phyloP scores from a whole-genome alignment of 2,888 invertebrate species.

The Heteromurus nitidus region DNA sequence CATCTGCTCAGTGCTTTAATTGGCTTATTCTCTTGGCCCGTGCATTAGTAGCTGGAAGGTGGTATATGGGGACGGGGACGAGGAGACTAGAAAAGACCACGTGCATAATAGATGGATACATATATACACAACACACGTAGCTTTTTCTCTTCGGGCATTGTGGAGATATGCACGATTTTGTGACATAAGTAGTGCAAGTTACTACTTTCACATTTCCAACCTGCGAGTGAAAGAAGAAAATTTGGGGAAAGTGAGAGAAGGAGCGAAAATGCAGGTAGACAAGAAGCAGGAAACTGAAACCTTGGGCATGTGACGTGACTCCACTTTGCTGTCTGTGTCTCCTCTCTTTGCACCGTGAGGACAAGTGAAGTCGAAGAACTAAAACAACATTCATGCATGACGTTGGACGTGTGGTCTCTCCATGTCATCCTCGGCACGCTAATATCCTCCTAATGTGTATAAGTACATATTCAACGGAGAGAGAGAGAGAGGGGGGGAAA shows the following conservation, averaged over 20 bases:
- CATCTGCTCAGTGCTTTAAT: conserved; percentile 47
- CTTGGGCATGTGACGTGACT: conserved; percentile 50
- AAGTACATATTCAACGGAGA: too few species aligned
- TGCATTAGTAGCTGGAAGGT: background rate
- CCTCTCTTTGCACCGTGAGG: background rate
- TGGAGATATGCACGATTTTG: background rate
- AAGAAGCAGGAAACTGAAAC: conserved; percentile 31
- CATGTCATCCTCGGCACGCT: background rate
- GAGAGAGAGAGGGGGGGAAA: background rate
- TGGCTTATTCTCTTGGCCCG: conserved; percentile 24
- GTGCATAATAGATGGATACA: conserved; percentile 19
- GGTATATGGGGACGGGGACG: background rate
- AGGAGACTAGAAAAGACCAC: too few species aligned
- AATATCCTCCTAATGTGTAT: too few species aligned
- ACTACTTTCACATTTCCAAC: conserved; percentile 16
- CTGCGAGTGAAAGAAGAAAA: conserved; percentile 32
- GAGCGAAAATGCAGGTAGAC: conserved; percentile 31
- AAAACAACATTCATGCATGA: background rate
- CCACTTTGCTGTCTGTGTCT: conserved; percentile 45
- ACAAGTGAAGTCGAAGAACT: background rate
- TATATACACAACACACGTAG: conserved; percentile 5
- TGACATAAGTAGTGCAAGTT: background rate
- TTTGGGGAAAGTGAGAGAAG: too few species aligned
- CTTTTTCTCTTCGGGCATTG: too few species aligned
- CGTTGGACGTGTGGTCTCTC: background rate